Evolutionary conservation across 2,113 vertebrate species (phyloP), one percentile per base, ranked within the genome.

Genomic region (Neodon shergylaensis): DNA sequence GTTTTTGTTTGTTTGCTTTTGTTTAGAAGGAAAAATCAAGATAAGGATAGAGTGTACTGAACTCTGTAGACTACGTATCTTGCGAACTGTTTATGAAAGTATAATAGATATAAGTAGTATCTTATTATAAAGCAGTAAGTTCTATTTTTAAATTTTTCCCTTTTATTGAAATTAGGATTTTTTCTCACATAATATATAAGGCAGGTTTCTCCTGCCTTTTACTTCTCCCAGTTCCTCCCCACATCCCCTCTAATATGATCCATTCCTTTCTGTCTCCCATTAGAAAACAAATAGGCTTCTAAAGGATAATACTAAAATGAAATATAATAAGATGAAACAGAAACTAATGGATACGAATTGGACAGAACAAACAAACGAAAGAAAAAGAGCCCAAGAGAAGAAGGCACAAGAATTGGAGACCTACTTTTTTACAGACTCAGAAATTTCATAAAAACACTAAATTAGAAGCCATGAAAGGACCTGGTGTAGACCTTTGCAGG

Each of bases 1-100:
- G 24, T 28, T 96, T 95, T 90, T 88, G 17, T 89, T 95, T 96
- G 39, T 92, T 94, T 95, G 58, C 68, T 96, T 5, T 89, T 91
- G 36, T 91, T 92, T 77, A 54, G 4, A n/a, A 83, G 39, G 42
- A 88, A 92, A 83, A 49, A 5, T 36, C 22, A 93, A 72, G 28
- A 95, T 88, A 13, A 88, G 21, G 13, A 7, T 74, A 83, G 21
- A 0, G 58, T 94, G 6, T 96, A 66, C 2, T 89, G 47, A 95
- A 8, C 36, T 94, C 3, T 74, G 2, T 85, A 58, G 73, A 83
- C 92, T 79, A 39, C 70, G 91, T n/a, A 86, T 11, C 88, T 76
- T 85, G 22, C 65, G 19, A 95, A 92, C 22, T 92, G 19, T 90
- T 93, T 65, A 72, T 76, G 17, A 92, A 96, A 92, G 73, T 88